Evolutionary conservation across 2,888 invertebrate genomes (phyloP).

Genomic region (Opisthograptis luteolata): DNA sequence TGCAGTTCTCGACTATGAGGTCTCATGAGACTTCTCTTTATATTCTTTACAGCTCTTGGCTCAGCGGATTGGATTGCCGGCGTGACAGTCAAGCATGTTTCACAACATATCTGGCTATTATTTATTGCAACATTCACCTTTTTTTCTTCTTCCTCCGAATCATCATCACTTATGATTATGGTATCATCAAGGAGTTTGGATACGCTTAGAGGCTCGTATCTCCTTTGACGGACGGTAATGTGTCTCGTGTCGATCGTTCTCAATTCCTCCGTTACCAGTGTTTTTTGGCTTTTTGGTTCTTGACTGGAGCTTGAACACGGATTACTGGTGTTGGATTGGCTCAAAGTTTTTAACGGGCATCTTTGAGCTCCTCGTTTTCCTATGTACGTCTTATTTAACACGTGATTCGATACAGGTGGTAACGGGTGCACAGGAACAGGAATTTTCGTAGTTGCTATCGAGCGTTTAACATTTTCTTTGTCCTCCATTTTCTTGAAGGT

Average conservation of each 20-base stretch:
- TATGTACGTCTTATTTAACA: conserved; percentile 41
- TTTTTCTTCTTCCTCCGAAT: conserved; percentile 33
- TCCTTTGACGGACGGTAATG: conserved; percentile 53
- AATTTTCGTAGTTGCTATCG: conserved; percentile 52
- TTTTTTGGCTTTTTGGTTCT: conserved; percentile 11
- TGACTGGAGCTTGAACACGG: conserved; percentile 20
- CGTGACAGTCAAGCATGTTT: conserved; percentile 44
- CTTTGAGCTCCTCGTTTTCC: conserved; percentile 34
- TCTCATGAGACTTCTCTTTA: conserved; percentile 69
- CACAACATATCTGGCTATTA: conserved; percentile 35
- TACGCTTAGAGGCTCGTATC: conserved; percentile 46
- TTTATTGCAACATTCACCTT: conserved; percentile 31
- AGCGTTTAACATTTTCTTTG: conserved; percentile 57
- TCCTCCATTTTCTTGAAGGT: conserved; percentile 47
- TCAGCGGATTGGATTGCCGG: conserved; percentile 51
- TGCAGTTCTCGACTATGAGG: conserved; percentile 71
- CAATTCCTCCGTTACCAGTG: conserved; percentile 28
- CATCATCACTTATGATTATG: conserved; percentile 52
- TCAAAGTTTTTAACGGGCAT: conserved; percentile 57
- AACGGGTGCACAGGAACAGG: conserved; percentile 61
- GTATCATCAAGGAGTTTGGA: conserved; percentile 49
- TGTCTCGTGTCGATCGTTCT: conserved; percentile 47
- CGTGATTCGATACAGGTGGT: conserved; percentile 56
- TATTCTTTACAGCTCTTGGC: conserved; percentile 57
- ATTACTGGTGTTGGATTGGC: conserved; percentile 7